Percentiles rank a stretch among this genome's conserved stretches.
Conservation (phyloP, 2,113 vertebrate genomes). For the Crotalus tigris region DNA sequence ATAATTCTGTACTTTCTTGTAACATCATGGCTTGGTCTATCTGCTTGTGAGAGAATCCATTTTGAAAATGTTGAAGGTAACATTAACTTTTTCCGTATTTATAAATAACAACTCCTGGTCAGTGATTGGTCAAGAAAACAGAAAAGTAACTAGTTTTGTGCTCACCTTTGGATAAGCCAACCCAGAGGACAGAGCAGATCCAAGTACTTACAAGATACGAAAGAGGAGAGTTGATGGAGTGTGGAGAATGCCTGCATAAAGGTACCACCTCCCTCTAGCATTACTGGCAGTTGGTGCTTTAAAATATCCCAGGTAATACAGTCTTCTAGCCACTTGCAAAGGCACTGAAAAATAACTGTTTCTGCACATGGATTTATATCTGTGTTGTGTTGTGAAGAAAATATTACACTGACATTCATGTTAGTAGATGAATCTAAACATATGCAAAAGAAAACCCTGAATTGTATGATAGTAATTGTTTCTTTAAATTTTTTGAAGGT, state of each 20-base stretch:
- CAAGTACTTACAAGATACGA: background rate
- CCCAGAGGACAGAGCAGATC: background rate
- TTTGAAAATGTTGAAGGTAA: constrained; percentile 33
- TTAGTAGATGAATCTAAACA: constrained; percentile 37
- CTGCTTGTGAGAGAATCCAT: background rate
- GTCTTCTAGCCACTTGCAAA: background rate
- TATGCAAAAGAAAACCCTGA: constrained; percentile 29
- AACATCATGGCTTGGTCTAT: constrained; percentile 17
- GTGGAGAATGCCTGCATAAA: background rate
- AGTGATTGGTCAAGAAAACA: background rate
- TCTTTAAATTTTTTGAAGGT: constrained; percentile 35
- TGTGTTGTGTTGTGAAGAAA: background rate
- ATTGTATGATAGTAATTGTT: constrained; percentile 53
- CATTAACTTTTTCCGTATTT: background rate
- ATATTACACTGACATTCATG: constrained; percentile 36
- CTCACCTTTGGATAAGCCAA: background rate
- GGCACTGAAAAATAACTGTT: background rate
- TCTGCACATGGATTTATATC: background rate
- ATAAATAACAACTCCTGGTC: constrained; percentile 32
- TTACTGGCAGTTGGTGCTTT: background rate
- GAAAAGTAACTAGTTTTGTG: background rate
- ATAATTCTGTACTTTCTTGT: constrained; percentile 34
- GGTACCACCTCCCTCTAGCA: background rate
- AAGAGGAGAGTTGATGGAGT: background rate
- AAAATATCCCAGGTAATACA: background rate